phyloP scores from a whole-genome alignment of 2,797 vertebrate species.

The Microctenopoma lineatum region DNA sequence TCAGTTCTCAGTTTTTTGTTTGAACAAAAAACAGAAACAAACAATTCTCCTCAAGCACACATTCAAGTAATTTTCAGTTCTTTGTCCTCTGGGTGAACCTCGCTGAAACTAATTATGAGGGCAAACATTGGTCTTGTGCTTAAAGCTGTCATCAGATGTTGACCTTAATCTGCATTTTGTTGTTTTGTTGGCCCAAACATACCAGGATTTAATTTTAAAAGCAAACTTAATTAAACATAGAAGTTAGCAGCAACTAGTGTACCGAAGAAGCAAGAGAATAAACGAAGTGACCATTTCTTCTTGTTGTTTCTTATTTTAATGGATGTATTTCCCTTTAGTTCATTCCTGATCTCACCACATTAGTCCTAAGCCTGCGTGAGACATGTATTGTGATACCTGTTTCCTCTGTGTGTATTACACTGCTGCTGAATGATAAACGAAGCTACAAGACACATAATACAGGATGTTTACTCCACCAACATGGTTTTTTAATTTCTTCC shows the following conservation, averaged over 20 bases:
- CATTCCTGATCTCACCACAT: background rate
- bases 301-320: background rate
- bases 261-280: background rate
- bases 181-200: background rate
- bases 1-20: constrained; percentile 22
- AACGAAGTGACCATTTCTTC: background rate
- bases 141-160: constrained; percentile 10
- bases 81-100: constrained; percentile 2
- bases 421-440: background rate
- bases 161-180: constrained; percentile 33
- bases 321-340: background rate
- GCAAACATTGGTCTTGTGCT: constrained; percentile 39
- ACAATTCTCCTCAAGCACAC: constrained; percentile 1
- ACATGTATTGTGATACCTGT: background rate
- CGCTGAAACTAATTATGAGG: constrained; percentile 31
- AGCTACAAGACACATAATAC: background rate
- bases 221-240: background rate
- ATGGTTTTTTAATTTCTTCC: constrained; percentile 13
- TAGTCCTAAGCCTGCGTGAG: background rate
- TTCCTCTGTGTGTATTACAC: background rate
- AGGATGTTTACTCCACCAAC: background rate
- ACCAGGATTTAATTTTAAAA: background rate
- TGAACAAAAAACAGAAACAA: constrained; percentile 28
- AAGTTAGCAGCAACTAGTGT: background rate
- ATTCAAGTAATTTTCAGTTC: constrained; percentile 18